Evolutionary conservation across 2,888 invertebrate species (phyloP), one percentile per base, ranked within the genome.

Genomic region (Cephus runcator): DNA sequence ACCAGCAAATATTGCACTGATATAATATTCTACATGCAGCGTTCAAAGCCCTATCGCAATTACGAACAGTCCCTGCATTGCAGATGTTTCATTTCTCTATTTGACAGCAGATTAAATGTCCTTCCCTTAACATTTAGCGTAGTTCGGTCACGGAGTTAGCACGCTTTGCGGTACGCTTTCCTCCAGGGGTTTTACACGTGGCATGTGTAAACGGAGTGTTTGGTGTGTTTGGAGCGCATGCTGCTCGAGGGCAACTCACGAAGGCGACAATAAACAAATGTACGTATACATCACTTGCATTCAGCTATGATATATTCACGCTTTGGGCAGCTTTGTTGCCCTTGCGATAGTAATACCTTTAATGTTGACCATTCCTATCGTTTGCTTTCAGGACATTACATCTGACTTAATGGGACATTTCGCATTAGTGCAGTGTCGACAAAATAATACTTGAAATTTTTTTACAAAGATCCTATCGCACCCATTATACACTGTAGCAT

Each of bases 221-320:
- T 15, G 73, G 69, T 74, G 75, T 81, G 83, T 83, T 82, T 80
- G 77, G 78, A 78, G 83, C 79, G 81, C 79, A 83, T 83, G 81
- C 82, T 83, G 80, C 83, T 82, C 82, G 81, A 79, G 82, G 84
- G 83, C 85, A 84, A 84, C 84, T 85, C 80, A 85, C 81, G 84
- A 86, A 88, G 85, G 85, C 85, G 85, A 84, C 83, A 82, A 81
- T 85, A 88, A 88, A 88, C 88, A 89, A 89, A 89, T 87, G 84
- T 82, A 84, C 81, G 85, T 86, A 85, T 87, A 86, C 86, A 86
- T 88, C 87, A 88, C 84, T 83, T 85, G 84, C 85, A 81, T 80
- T 82, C 85, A 84, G 81, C 84, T 85, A 84, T 35, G 35, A 35
- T 35, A 35, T 84, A 85, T 83, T 82, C 79, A 81, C 81, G 83